Evolutionary conservation across 2,113 vertebrate genomes (phyloP).

Genomic region (Malurus elegans): DNA sequence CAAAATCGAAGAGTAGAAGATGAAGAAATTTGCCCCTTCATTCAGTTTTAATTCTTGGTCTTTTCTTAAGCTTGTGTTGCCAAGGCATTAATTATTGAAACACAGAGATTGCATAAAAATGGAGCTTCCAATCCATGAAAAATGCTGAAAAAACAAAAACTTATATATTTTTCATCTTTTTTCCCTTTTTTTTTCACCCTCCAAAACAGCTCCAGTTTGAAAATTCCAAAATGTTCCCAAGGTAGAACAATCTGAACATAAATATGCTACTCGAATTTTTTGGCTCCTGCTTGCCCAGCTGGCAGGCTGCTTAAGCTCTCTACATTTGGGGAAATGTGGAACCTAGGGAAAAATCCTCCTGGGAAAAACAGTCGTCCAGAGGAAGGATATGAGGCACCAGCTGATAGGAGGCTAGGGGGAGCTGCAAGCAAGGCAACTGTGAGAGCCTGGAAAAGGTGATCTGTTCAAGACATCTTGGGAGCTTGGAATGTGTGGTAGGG

Average conservation of each 20-base stretch:
- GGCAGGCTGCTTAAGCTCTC: neutral
- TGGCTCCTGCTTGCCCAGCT: neutral
- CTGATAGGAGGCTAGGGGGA: rapidly evolving
- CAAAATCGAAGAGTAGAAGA: neutral
- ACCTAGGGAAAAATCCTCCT: neutral
- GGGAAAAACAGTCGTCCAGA: neutral
- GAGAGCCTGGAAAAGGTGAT: neutral
- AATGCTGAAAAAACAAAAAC: neutral
- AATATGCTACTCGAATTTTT: neutral
- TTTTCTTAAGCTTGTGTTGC: neutral
- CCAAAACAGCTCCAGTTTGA: neutral
- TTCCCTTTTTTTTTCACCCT: rapidly evolving
- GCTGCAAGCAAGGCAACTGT: neutral
- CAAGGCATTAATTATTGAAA: slow-evolving; percentile 15
- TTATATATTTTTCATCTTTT: rapidly evolving
- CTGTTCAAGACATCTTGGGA: neutral
- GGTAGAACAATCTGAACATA: neutral
- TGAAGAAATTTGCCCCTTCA: neutral
- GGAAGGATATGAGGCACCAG: neutral
- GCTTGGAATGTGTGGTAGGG: neutral
- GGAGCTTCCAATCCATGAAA: neutral
- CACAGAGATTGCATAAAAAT: neutral
- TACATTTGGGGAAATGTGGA: neutral
- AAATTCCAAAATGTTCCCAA: slow-evolving; percentile 10
- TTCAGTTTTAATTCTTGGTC: neutral